A percentile compares a stretch with the other conserved stretches of the same genome.
Evolutionary conservation across 1,140 invertebrate genomes (phyloP).

Genomic region (Drosophila tani): DNA sequence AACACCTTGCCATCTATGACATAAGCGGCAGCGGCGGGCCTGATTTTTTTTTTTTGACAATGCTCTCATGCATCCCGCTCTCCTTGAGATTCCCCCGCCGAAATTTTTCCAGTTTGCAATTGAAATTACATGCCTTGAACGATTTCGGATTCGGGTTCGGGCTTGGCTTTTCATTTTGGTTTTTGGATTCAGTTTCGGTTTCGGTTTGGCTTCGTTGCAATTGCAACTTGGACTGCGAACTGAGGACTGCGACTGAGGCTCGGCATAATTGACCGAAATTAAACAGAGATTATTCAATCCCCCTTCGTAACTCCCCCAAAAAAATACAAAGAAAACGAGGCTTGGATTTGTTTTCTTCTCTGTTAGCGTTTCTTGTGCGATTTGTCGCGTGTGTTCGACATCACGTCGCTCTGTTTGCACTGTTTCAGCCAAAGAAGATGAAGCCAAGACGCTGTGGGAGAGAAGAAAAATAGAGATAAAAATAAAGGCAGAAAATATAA

Average conservation of each 20-base stretch:
- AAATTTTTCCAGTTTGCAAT: constrained; percentile 54
- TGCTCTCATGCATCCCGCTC: constrained; percentile 22
- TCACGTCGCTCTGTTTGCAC: constrained; percentile 63
- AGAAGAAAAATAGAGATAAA: neutral
- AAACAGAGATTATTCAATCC: constrained; percentile 78
- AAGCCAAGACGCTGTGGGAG: constrained; percentile 3
- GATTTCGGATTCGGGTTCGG: constrained; percentile 26
- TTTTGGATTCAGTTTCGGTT: constrained; percentile 7
- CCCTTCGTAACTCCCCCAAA: constrained; percentile 5
- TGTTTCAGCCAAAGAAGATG: constrained; percentile 25
- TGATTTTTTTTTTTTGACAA: constrained; percentile 62
- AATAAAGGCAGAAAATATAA: neutral
- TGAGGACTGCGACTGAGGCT: constrained; percentile 33
- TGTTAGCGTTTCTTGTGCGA: constrained; percentile 14
- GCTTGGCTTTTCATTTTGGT: constrained; percentile 9
- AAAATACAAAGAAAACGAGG: constrained; percentile 7
- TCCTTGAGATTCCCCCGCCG: constrained; percentile 4
- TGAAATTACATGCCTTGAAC: constrained; percentile 69
- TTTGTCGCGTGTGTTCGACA: constrained; percentile 64
- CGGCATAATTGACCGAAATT: constrained; percentile 80
- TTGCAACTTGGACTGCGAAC: constrained; percentile 28
- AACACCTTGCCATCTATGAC: constrained; percentile 64
- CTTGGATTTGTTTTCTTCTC: constrained; percentile 17
- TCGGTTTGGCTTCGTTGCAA: constrained; percentile 24
- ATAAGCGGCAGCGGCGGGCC: constrained; percentile 48